A percentile compares a stretch with the other conserved stretches of the same genome.
Conservation (phyloP, 2,113 vertebrate species). For the Spea multiplicata region DNA sequence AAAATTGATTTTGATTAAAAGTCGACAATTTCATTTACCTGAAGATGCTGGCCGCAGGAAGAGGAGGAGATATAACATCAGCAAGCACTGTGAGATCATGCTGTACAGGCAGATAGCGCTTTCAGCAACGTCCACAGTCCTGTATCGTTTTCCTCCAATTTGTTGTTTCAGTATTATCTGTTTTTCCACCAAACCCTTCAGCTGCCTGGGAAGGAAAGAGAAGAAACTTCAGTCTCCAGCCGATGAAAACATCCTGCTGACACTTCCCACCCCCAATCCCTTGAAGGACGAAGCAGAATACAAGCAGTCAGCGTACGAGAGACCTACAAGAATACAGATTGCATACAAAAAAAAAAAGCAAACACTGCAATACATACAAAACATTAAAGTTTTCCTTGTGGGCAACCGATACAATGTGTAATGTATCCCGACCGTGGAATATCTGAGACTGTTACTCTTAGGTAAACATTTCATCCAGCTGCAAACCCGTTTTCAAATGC, state of each 20-base stretch:
- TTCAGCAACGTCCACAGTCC: background rate
- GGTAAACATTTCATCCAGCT: conserved; percentile 2
- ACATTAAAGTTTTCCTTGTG: conserved; percentile 7
- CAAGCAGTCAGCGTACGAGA: background rate
- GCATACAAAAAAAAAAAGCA: background rate
- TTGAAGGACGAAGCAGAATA: conserved; percentile 15
- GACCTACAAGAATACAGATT: background rate
- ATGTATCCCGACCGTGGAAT: background rate
- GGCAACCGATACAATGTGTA: background rate
- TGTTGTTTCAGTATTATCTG: background rate
- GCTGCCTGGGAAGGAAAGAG: conserved; percentile 42
- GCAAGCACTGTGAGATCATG: background rate
- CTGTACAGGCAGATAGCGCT: background rate
- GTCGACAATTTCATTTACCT: conserved; percentile 14
- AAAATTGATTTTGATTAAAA: background rate
- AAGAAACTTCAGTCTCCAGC: conserved; percentile 28
- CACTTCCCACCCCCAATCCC: conserved; percentile 34
- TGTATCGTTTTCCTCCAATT: background rate
- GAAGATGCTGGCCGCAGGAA: background rate
- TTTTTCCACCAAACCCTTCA: conserved; percentile 4
- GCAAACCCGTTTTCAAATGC: background rate
- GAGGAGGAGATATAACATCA: background rate
- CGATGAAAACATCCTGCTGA: conserved; percentile 40
- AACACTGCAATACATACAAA: conserved; percentile 1
- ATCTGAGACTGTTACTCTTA: too few species aligned